These are phyloP conservation scores for Stramonita haemastoma DNA, from an alignment of 2,888 invertebrate species.

Conservation along the genomic window DNA sequence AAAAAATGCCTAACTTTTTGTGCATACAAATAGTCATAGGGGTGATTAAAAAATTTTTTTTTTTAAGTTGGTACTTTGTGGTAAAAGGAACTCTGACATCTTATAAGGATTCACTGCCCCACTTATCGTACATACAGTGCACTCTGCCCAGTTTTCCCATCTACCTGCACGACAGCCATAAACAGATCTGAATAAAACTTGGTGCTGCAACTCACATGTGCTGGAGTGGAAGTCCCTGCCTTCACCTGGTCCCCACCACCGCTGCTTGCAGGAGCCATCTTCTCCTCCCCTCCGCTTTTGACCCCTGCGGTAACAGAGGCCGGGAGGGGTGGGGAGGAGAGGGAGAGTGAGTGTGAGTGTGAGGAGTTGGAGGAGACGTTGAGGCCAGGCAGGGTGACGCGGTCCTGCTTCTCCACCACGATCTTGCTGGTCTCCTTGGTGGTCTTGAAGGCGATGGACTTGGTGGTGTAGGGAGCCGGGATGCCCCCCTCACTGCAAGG, in stretches of 20 bases:
- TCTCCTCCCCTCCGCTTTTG: not conserved
- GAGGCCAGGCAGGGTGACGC: conserved; percentile 65
- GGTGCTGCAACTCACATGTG: conserved; percentile 16
- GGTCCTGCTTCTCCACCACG: conserved; percentile 85
- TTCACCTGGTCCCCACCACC: not conserved
- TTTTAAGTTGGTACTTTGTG: not conserved
- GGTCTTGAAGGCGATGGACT: conserved; percentile 83
- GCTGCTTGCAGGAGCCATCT: not conserved
- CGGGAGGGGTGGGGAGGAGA: conserved; percentile 54
- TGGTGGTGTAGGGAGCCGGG: conserved; percentile 65
- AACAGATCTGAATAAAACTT: not conserved
- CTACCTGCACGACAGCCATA: too few relatives aligned
- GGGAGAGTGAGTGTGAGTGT: conserved; percentile 52
- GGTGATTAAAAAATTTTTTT: not conserved
- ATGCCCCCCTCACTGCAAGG: conserved; percentile 58
- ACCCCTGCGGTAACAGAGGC: not conserved
- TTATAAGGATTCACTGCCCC: too few relatives aligned
- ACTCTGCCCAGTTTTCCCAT: too few relatives aligned
- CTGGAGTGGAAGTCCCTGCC: not conserved
- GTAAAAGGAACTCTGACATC: too few relatives aligned
- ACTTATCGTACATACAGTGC: too few relatives aligned
- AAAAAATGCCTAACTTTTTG: too few relatives aligned
- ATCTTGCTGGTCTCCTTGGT: conserved; percentile 89
- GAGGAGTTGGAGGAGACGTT: conserved; percentile 54
- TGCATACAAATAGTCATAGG: too few relatives aligned